Conservation (phyloP, 2,113 vertebrate species). For the Podarcis cretensis region DNA sequence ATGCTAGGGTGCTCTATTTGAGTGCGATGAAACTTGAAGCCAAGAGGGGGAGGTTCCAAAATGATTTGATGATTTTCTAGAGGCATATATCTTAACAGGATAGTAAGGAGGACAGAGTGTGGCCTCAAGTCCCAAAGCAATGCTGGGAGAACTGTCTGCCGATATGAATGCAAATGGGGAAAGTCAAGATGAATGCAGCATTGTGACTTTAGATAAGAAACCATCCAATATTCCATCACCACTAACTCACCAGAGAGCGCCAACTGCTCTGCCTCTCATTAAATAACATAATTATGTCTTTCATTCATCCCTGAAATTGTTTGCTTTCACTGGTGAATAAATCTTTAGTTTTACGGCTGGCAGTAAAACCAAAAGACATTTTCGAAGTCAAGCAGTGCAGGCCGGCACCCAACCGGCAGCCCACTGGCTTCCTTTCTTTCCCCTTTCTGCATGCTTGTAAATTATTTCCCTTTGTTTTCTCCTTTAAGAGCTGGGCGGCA, state of each 20-base stretch:
- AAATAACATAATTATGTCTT: conserved; percentile 47
- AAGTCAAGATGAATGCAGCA: conserved; percentile 12
- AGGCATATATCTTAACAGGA: background rate
- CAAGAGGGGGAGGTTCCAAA: background rate
- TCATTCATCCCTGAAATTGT: conserved; percentile 56
- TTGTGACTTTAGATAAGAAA: conserved; percentile 11
- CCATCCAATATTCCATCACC: conserved; percentile 14
- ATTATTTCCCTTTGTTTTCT: background rate
- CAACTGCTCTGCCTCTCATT: conserved; percentile 41
- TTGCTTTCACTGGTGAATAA: conserved; percentile 25
- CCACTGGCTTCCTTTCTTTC: conserved; percentile 7
- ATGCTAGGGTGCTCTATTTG: conserved; percentile 5
- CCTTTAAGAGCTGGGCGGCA: accelerated
- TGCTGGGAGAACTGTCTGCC: background rate
- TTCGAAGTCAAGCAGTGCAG: conserved; percentile 34
- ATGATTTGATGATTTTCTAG: background rate
- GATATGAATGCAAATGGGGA: background rate
- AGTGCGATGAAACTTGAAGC: background rate
- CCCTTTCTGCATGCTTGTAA: background rate
- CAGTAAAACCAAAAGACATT: conserved; percentile 49
- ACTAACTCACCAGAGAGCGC: conserved; percentile 32
- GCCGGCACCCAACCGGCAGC: background rate
- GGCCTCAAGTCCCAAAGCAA: conserved; percentile 17
- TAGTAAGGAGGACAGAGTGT: background rate
- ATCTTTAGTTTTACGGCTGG: conserved; percentile 47